Evolutionary conservation across 2,113 vertebrate genomes (phyloP), one percentile per base, ranked within the genome.

Genomic region (Bucco capensis): DNA sequence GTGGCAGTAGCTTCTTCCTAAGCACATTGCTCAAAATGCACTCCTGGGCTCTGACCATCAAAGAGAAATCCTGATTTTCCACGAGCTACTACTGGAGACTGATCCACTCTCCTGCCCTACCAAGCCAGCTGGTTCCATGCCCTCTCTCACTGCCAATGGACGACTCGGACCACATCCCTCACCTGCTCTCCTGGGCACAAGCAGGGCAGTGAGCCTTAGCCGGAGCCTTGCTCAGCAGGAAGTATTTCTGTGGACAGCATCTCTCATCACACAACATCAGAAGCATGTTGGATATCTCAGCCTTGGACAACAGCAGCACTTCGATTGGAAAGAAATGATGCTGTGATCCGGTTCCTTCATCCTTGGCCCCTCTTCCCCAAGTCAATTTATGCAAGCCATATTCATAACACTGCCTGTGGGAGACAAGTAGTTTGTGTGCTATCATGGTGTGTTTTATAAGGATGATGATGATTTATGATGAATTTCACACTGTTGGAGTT

Each of bases 361-460:
- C 38, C 91, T 49, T 12, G 2, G 24, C 47, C 35, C 69, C 31
- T 50, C 30, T 72, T 78, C 64, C 86, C 75, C 33, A 5, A 35
- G 19, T 61, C 86, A 23, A 10, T 50, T 57, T 76, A 61, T 65
- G 67, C 85, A 81, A 95, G 92, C 93, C 92, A 80, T 95, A 89
- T 62, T 91, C 87, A 35, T 89, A 87, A 70, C 1, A 16, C 33
- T 73, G 91, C 92, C 90, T 81, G 66, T 83, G 85, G 91, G 93
- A 92, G 93, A 95, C 65, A 89, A 92, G 91, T 91, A 40, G 75
- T 91, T 72, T 93, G 86, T 70, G 83, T 86, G 91, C 94, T 89
- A 14, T 93, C 84, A 16, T 38, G n/a, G 78, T 92, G 35, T 58
- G 79, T 56, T 69, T 88, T 88, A 60, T 89, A 91, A 91, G 86